phyloP scores from a whole-genome alignment of 2,888 invertebrate species.

The Dynastes hyllus region DNA sequence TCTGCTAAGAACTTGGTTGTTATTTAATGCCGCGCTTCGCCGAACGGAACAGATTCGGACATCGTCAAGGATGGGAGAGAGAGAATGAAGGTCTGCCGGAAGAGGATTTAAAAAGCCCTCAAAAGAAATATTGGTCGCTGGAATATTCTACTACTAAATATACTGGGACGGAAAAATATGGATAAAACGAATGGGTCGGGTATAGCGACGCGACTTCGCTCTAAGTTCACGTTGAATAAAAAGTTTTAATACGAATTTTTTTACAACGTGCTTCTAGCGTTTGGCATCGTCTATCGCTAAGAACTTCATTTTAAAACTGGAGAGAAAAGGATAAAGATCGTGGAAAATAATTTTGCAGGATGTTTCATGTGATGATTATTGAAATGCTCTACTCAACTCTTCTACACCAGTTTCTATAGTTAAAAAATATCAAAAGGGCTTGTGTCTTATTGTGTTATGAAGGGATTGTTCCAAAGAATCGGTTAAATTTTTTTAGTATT shows the following conservation, averaged over 20 bases:
- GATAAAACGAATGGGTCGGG: constrained; percentile 18
- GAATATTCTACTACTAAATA: constrained; percentile 20
- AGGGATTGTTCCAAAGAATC: no score
- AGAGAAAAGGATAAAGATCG: neutral
- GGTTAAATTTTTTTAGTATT: no score
- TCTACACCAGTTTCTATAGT: no score
- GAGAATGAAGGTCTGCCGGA: constrained; percentile 14
- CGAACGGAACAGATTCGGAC: constrained; percentile 36
- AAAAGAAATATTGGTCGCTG: constrained; percentile 34
- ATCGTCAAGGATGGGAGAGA: constrained; percentile 3
- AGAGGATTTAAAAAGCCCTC: constrained; percentile 25
- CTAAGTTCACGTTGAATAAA: constrained; percentile 20
- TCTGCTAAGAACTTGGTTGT: constrained; percentile 24
- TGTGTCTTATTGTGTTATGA: no score
- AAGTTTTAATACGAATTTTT: constrained; percentile 12
- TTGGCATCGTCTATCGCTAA: neutral
- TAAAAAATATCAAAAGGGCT: no score
- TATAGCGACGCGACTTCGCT: constrained; percentile 2
- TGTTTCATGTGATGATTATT: no score
- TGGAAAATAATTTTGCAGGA: no score
- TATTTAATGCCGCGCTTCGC: constrained; percentile 31
- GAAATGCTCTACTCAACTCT: no score
- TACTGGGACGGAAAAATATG: constrained; percentile 27
- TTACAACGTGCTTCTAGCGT: neutral
- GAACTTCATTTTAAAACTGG: neutral